A percentile compares a stretch with the other conserved stretches of the same genome.
phyloP scores from a whole-genome alignment of 1,140 invertebrate species.

The Diabrotica virgifera region DNA sequence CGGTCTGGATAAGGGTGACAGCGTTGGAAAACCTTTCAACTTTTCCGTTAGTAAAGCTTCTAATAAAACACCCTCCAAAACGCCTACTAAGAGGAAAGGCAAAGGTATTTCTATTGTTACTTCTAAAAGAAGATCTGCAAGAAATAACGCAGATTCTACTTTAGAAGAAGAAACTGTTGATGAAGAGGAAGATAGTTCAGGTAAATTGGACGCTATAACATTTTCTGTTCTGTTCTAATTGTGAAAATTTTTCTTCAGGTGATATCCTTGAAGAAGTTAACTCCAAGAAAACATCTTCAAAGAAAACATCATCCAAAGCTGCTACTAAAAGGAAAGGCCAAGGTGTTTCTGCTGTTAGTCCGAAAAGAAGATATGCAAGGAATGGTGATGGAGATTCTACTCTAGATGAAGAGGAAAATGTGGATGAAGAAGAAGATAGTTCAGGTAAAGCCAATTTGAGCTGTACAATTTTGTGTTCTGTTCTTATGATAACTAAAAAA shows the following conservation, averaged over 20 bases:
- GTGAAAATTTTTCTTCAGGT: background rate
- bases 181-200: slow-evolving; percentile 13
- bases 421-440: slow-evolving; percentile 13
- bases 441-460: no score
- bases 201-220: background rate
- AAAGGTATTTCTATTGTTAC: background rate
- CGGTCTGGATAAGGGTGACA: slow-evolving; percentile 52
- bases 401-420: background rate
- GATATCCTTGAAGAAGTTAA: background rate
- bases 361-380: slow-evolving; percentile 13
- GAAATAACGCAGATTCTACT: background rate
- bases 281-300: background rate
- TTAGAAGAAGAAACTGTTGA: background rate
- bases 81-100: slow-evolving; percentile 4
- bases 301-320: background rate
- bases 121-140: slow-evolving; percentile 14
- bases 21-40: slow-evolving; percentile 20
- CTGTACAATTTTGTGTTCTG: no score
- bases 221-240: background rate
- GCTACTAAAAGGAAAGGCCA: slow-evolving; percentile 9
- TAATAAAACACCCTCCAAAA: slow-evolving; percentile 15
- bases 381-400: background rate
- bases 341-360: slow-evolving; percentile 12
- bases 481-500: no score
- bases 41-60: slow-evolving; percentile 29